A percentile compares a stretch with the other conserved stretches of the same genome.
phyloP scores from a whole-genome alignment of 2,797 vertebrate species.

The Gouania willdenowi region DNA sequence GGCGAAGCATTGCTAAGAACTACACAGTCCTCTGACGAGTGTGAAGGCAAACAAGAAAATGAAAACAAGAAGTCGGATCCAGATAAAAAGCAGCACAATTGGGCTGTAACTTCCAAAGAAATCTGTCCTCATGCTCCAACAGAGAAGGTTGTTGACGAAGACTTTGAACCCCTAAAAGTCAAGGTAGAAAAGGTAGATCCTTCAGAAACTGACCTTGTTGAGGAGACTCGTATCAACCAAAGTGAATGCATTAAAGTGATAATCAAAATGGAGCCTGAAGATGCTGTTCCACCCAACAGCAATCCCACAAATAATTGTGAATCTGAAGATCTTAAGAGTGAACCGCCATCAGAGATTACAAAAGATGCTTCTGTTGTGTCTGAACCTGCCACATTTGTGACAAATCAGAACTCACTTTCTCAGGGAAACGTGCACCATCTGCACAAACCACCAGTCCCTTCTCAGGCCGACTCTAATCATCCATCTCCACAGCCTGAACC shows the following conservation, averaged over 20 bases:
- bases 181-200: conserved; percentile 61
- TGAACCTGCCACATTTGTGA: conserved; percentile 4
- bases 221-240: conserved; percentile 11
- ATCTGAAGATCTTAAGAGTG: conserved; percentile 38
- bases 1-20: conserved; percentile 15
- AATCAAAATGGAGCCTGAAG: conserved; percentile 54
- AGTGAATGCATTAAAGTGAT: conserved; percentile 13
- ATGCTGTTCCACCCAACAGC: conserved; percentile 22
- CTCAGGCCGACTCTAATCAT: conserved; percentile 13
- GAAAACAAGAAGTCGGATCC: conserved; percentile 21
- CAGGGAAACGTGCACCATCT: not conserved
- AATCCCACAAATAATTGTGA: conserved; percentile 63
- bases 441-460: conserved; percentile 7
- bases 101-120: conserved; percentile 5
- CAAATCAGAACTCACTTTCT: conserved; percentile 1
- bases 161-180: conserved; percentile 25
- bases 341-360: conserved; percentile 19
- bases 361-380: conserved; percentile 8
- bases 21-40: conserved; percentile 3
- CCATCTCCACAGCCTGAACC: conserved; percentile 2
- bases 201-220: conserved; percentile 3
- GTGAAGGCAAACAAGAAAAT: conserved; percentile 16
- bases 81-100: conserved; percentile 10
- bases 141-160: conserved; percentile 14
- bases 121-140: not conserved